Evolutionary conservation across 2,797 vertebrate genomes (phyloP), one percentile per base, ranked within the genome.

Genomic region (Mus caroli): DNA sequence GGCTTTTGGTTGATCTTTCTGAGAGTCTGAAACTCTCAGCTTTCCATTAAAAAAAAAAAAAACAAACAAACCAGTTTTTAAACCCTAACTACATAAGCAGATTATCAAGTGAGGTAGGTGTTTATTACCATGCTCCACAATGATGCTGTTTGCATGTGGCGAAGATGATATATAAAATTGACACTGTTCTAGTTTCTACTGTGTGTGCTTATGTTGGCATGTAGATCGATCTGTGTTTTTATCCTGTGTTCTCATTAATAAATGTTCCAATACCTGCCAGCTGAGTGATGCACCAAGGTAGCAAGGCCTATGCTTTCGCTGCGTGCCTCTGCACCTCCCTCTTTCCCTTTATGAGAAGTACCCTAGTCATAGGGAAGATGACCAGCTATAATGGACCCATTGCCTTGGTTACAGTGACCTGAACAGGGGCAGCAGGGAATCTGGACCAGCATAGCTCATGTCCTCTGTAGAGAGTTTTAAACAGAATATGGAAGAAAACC

Each of bases 91-190:
- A 0, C 75, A 19, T 62, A 40, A 94, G n/a, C 54, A 67, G 28
- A 56, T 75, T 56, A 26, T 46, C 17, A 64, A 69, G 19, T 85
- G 56, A 95, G 2, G 28, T 22, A 34, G 3, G 11, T 20, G 26
- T 73, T 96, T 80, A 87, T 71, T 89, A 79, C 94, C 85, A 78
- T 56, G 67, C 9, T 85, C 50, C 94, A 28, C 90, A 95, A 77
- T 79, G 75, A 79, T 75, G 19, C 13, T 64, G 4, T 92, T 91
- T 67, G 28, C 90, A 71, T 60, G 17, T 34, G 34, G 19, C 54
- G 34, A 80, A 31, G 64, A n/a, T 75, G 52, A 54, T 64, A 15
- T 12, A 37, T 7, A 37, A 3, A 31, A 4, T 82, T 54, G 26
- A 80, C 31, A 50, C 15, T 69, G 24, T 84, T 77, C n/a, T 28